These are phyloP conservation scores for Apostichopus japonicus DNA, from an alignment of 35 echinoderm and acorn worm species.

Conservation along the genomic window DNA sequence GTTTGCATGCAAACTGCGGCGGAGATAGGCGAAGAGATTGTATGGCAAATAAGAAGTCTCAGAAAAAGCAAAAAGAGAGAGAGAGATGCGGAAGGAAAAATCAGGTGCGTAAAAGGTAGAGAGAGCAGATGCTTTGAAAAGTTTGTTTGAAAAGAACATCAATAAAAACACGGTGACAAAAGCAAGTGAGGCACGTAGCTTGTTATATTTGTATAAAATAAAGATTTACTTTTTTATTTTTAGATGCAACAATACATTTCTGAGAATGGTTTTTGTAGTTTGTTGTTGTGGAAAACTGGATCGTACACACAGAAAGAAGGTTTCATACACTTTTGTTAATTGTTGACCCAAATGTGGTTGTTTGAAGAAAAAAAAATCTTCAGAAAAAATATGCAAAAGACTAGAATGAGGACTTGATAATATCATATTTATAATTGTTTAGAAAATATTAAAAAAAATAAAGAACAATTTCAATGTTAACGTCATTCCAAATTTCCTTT, in stretches of 20 bases:
- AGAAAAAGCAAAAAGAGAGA: not conserved
- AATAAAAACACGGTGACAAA: slow-evolving; percentile 49
- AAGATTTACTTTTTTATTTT: not conserved
- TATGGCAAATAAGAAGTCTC: slow-evolving; percentile 6
- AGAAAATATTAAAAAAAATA: too few species aligned
- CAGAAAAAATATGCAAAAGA: too few species aligned
- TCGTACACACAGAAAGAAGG: too few species aligned
- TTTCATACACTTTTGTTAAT: too few species aligned
- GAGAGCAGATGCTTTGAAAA: slow-evolving; percentile 7
- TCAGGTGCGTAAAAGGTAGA: slow-evolving; percentile 12
- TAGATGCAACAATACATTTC: not conserved
- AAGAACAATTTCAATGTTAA: too few species aligned
- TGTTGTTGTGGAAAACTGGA: too few species aligned
- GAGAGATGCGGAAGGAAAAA: not conserved
- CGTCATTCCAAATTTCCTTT: too few species aligned
- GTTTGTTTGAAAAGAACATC: slow-evolving; percentile 22
- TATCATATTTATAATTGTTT: too few species aligned
- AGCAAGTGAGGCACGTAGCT: slow-evolving; percentile 5
- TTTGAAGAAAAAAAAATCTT: too few species aligned
- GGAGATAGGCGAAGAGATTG: slow-evolving; percentile 11
- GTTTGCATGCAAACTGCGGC: slow-evolving; percentile 45
- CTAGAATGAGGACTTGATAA: too few species aligned
- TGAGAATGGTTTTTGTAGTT: not conserved
- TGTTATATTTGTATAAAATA: slow-evolving; percentile 31
- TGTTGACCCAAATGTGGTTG: too few species aligned